These are phyloP conservation scores for Heliconius hewitsoni DNA, from an alignment of 1,140 invertebrate genomes.

Conservation along the genomic window DNA sequence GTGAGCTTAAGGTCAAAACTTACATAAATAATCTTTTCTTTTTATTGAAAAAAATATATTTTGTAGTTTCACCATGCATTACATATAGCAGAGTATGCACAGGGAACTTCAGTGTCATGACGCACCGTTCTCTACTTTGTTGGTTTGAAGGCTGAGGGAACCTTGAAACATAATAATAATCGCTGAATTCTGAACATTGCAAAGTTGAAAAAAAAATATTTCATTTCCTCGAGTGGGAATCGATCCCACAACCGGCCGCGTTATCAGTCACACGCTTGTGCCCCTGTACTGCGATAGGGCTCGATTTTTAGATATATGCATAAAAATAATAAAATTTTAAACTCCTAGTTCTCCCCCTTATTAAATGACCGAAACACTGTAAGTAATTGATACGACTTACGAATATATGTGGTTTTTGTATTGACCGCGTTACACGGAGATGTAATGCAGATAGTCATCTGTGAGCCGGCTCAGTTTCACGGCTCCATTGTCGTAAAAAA, in stretches of 20 bases:
- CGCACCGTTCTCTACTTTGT: neutral
- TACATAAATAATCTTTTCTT: neutral
- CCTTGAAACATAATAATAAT: too few species aligned
- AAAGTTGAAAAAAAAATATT: too few species aligned
- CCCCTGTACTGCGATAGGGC: too few species aligned
- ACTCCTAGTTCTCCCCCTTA: slow-evolving; percentile 39
- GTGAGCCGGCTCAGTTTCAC: slow-evolving; percentile 50
- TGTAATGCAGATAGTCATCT: slow-evolving; percentile 45
- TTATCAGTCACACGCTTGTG: too few species aligned
- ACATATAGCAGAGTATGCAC: too few species aligned
- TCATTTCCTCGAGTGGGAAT: too few species aligned
- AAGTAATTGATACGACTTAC: slow-evolving; percentile 60
- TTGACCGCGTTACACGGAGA: slow-evolving; percentile 46
- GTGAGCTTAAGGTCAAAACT: neutral
- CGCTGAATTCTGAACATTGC: too few species aligned
- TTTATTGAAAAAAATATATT: neutral
- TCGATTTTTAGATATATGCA: too few species aligned
- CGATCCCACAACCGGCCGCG: too few species aligned
- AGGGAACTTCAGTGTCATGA: too few species aligned
- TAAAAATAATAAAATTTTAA: too few species aligned
- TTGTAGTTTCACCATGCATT: neutral
- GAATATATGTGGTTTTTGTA: slow-evolving; percentile 58
- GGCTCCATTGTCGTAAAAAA: slow-evolving; percentile 42
- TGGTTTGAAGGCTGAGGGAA: too few species aligned
- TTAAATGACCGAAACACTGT: slow-evolving; percentile 46